Base-by-base conservation (phyloP, 2,113 vertebrate genomes). In the Gallinago undulata region DNA sequence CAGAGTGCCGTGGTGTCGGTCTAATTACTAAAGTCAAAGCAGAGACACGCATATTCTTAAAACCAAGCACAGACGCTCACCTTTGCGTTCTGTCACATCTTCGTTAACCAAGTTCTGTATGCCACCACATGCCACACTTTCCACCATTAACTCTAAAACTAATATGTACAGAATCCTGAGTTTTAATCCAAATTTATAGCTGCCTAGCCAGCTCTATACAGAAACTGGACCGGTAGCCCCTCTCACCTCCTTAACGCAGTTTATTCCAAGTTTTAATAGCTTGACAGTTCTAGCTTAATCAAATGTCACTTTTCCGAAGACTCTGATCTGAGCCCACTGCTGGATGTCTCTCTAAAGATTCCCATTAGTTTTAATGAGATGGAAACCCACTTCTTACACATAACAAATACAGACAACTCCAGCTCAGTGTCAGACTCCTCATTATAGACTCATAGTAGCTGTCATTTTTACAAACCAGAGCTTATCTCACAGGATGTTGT, bases 241-340 rank as follows among this genome's bases (percentile, higher is more conserved):
- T 56, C 5, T 75, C 37, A 78, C 4, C 15, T 85, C 48, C 30
- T 89, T 87, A 64, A 39, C 4, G 3, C 25, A 37, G 4, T 74
- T 93, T 78, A 11, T 62, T 84, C 37, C 22, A 62, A 37, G 11
- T 62, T 91, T 82, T 85, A 21, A 64, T 30, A 64, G 18, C 14
- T 24, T 87, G 90, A 75, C 78, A 72, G 93, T 96, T 95, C 43
- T 43, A 67, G 22, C 25, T 91, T 91, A 82, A 93, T 91, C 74
- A 93, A 89, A 93, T 5, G 28, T 56, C 57, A 43, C 11, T 87
- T 82, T 87, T 56, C 66, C 64, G 74, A 85, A 84, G 33, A 43
- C 47, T 95, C 57, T 64, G 57, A 69, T 62, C 59, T 62, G 27
- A 94, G 30, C 4, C 13, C 33, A 22, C 12, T 63, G 25, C 39